Evolutionary conservation across 2,797 vertebrate genomes (phyloP).

Genomic region (Syndactyla subalaris): DNA sequence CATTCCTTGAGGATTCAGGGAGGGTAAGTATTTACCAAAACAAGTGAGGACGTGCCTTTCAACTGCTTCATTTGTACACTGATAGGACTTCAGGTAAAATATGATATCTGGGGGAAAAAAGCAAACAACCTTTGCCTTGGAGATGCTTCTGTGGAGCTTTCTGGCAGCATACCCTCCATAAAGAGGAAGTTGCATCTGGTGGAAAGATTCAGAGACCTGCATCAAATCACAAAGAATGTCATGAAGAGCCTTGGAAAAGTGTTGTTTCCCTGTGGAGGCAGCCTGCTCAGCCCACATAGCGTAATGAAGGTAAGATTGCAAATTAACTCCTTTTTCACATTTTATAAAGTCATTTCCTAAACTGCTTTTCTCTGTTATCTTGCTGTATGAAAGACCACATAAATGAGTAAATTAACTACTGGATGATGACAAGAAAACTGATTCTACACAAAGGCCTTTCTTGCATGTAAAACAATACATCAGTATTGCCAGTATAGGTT

Average conservation of each 20-base stretch:
- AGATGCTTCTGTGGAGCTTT: background rate
- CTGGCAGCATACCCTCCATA: background rate
- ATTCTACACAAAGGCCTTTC: background rate
- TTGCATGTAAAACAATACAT: background rate
- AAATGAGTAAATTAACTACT: background rate
- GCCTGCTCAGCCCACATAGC: background rate
- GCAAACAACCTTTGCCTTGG: background rate
- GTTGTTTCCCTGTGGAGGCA: background rate
- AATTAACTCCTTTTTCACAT: background rate
- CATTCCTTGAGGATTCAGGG: background rate
- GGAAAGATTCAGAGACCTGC: background rate
- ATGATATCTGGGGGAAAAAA: accelerated
- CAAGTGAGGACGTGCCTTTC: background rate
- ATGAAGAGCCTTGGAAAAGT: background rate
- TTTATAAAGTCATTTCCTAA: background rate
- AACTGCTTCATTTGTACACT: background rate
- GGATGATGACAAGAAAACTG: background rate
- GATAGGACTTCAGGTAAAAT: background rate
- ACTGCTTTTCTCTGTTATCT: background rate
- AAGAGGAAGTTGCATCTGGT: background rate
- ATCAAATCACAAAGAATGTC: background rate
- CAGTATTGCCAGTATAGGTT: background rate
- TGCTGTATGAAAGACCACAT: background rate
- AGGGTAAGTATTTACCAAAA: background rate
- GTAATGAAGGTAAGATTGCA: conserved; percentile 25